phyloP scores from a whole-genome alignment of 2,797 vertebrate species.

The Chelon auratus region DNA sequence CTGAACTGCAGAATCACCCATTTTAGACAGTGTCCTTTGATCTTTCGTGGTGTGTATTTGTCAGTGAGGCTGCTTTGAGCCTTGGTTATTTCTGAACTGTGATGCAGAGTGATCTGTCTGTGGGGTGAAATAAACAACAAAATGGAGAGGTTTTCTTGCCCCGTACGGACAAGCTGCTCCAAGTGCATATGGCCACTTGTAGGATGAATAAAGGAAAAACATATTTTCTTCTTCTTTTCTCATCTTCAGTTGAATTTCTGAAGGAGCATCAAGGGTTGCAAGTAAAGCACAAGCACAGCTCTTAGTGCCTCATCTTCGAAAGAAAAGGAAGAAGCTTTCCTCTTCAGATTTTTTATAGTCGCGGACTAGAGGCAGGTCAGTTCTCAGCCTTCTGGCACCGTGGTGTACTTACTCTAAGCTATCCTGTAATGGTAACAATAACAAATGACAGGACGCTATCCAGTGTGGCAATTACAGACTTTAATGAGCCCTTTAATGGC shows the following conservation, averaged over 20 bases:
- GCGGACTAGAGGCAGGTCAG: conserved; percentile 5
- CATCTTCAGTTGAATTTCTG: conserved; percentile 6
- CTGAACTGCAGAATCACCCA: not conserved
- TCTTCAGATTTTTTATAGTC: conserved; percentile 1
- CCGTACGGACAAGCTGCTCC: conserved; percentile 15
- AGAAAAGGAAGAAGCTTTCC: not conserved
- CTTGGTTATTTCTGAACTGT: conserved; percentile 33
- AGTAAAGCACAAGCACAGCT: not conserved
- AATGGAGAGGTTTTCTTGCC: conserved; percentile 24
- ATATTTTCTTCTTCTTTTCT: conserved; percentile 37
- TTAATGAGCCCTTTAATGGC: conserved; percentile 75
- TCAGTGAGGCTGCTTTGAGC: conserved; percentile 10
- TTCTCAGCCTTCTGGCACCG: conserved; percentile 8
- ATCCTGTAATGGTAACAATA: conserved; percentile 43
- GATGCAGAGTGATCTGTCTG: conserved; percentile 49
- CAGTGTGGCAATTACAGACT: conserved; percentile 67
- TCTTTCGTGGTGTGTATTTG: conserved; percentile 21
- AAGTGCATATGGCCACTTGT: conserved; percentile 16
- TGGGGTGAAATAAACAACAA: conserved; percentile 40
- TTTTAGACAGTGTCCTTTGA: conserved; percentile 29
- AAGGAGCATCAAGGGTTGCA: not conserved
- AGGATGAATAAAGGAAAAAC: conserved; percentile 42
- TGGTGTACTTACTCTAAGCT: conserved; percentile 12
- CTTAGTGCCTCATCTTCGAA: not conserved
- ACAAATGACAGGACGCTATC: conserved; percentile 59